A percentile compares a stretch with the other conserved stretches of the same genome.
Conservation (phyloP, 2,113 vertebrate genomes). For the Beaufortia kweichowensis region DNA sequence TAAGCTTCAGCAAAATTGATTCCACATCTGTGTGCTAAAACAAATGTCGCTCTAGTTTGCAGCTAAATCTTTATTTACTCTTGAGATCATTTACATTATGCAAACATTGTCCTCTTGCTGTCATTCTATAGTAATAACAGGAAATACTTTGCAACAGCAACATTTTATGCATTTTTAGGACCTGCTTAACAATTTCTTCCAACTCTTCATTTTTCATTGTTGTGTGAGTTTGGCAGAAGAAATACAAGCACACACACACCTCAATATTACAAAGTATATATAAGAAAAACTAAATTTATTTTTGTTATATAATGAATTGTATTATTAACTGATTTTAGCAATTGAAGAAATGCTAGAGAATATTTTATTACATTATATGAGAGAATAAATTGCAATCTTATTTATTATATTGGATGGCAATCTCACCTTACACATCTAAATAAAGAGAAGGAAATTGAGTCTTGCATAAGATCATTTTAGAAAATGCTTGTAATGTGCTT, state of each 20-base stretch:
- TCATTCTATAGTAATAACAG: not conserved
- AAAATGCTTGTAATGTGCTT: not conserved
- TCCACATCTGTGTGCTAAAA: not conserved
- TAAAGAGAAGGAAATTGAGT: not conserved
- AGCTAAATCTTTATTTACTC: not conserved
- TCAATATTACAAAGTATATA: too few species aligned
- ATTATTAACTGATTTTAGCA: not conserved
- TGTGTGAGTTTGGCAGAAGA: not conserved
- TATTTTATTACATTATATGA: constrained; percentile 1
- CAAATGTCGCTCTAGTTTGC: not conserved
- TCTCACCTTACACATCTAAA: not conserved
- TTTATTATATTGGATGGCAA: constrained; percentile 3
- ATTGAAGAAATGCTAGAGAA: not conserved
- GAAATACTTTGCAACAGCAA: not conserved
- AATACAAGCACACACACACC: not conserved
- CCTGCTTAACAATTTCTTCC: not conserved
- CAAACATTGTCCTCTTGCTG: not conserved
- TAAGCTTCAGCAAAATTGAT: not conserved
- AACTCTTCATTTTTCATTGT: not conserved
- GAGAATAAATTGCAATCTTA: not conserved
- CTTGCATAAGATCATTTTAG: not conserved
- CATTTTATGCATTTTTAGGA: not conserved
- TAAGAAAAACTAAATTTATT: too few species aligned
- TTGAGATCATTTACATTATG: not conserved
- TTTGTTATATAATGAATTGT: not conserved